Evolutionary conservation across 1,140 invertebrate species (phyloP).

Genomic region (Plodia interpunctella): DNA sequence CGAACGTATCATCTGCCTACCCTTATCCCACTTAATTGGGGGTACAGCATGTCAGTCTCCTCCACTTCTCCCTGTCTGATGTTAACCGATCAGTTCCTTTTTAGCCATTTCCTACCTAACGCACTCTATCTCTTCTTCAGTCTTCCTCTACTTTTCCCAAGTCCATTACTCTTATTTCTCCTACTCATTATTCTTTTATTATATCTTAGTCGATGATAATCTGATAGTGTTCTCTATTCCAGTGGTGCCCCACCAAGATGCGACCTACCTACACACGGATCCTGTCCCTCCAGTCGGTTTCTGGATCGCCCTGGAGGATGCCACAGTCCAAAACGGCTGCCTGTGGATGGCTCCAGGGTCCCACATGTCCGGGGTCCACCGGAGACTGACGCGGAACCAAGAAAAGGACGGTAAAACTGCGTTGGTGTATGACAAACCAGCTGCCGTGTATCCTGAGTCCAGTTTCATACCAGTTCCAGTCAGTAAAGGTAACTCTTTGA

Average conservation of each 20-base stretch:
- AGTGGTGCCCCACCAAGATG: conserved; percentile 93
- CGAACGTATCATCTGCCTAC: too few species aligned
- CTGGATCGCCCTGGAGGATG: conserved; percentile 97
- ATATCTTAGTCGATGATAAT: too few species aligned
- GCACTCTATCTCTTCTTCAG: too few species aligned
- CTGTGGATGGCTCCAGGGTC: conserved; percentile 94
- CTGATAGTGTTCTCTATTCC: conserved; percentile 37
- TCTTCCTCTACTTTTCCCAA: too few species aligned
- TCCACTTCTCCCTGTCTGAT: too few species aligned
- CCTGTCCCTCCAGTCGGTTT: conserved; percentile 88
- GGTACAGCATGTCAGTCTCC: too few species aligned
- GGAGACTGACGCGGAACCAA: conserved; percentile 84
- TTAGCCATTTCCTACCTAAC: too few species aligned
- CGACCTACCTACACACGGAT: conserved; percentile 90
- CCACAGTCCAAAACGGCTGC: conserved; percentile 95
- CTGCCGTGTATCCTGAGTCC: conserved; percentile 84
- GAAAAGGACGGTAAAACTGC: conserved; percentile 79
- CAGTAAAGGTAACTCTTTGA: conserved; percentile 52
- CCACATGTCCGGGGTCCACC: conserved; percentile 88
- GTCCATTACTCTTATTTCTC: too few species aligned
- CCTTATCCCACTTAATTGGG: too few species aligned
- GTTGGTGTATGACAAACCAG: conserved; percentile 81
- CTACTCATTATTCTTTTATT: too few species aligned
- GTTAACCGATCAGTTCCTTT: too few species aligned
- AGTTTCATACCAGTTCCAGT: conserved; percentile 88